Percentiles rank a stretch among this genome's conserved stretches.
These are phyloP conservation scores for Andrena bicolor DNA, from an alignment of 2,888 invertebrate genomes.

Conservation along the genomic window DNA sequence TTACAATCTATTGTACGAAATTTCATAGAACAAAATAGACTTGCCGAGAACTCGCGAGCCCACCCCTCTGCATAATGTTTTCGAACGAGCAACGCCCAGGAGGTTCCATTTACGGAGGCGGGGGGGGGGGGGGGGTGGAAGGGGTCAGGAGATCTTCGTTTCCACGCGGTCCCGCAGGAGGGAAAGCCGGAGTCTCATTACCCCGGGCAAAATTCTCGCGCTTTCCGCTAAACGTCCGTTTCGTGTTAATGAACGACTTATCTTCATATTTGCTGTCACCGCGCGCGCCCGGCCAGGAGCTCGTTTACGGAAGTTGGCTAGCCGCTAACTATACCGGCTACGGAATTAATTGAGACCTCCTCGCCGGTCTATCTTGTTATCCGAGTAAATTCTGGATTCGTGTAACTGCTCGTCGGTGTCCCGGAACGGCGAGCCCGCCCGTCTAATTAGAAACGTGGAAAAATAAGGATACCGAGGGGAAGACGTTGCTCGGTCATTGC, in stretches of 20 bases:
- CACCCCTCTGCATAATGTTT: too few species aligned
- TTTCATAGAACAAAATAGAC: too few species aligned
- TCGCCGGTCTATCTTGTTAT: constrained; percentile 65
- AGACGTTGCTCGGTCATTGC: not conserved
- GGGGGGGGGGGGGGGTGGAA: not conserved
- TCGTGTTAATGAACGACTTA: constrained; percentile 76
- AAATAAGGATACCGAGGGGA: not conserved
- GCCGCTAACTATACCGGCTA: constrained; percentile 61
- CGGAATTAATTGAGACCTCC: constrained; percentile 71
- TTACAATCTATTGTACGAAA: too few species aligned
- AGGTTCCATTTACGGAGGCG: not conserved
- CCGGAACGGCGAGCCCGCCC: constrained; percentile 43
- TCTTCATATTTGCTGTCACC: constrained; percentile 74
- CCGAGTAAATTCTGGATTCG: constrained; percentile 65
- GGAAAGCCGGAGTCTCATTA: constrained; percentile 59
- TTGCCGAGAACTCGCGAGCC: too few species aligned
- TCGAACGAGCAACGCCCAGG: not conserved
- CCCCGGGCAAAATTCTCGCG: constrained; percentile 66
- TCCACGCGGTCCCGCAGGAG: constrained; percentile 12
- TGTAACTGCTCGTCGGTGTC: constrained; percentile 59
- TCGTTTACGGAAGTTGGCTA: constrained; percentile 71
- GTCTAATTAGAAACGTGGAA: constrained; percentile 30
- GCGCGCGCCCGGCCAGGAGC: constrained; percentile 53
- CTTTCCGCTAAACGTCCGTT: constrained; percentile 73
- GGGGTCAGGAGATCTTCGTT: constrained; percentile 40